Evolutionary conservation across 2,113 vertebrate genomes (phyloP).

Genomic region (Macheiramphus alcinus): DNA sequence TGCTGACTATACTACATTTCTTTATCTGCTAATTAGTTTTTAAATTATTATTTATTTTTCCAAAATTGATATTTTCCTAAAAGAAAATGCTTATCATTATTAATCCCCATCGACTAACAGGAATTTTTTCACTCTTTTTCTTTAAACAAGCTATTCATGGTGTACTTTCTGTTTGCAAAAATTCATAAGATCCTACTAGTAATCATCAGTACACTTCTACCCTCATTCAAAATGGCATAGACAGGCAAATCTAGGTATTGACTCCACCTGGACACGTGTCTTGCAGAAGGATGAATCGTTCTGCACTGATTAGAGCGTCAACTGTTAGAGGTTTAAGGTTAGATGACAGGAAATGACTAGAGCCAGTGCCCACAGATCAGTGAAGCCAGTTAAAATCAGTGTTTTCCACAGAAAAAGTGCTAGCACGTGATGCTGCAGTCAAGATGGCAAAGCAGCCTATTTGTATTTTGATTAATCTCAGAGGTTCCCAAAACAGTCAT

Average conservation of each 20-base stretch:
- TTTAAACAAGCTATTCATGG: background rate
- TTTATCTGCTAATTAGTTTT: background rate
- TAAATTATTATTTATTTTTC: background rate
- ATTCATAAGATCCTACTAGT: background rate
- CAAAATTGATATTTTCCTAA: background rate
- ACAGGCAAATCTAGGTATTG: background rate
- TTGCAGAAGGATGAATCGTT: background rate
- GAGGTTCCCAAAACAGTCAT: background rate
- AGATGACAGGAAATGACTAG: background rate
- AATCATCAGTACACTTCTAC: background rate
- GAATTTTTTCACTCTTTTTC: background rate
- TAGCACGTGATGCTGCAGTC: background rate
- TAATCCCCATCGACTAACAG: accelerated
- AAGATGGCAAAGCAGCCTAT: background rate
- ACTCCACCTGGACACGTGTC: background rate
- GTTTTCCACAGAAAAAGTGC: background rate
- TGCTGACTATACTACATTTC: background rate
- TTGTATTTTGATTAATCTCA: background rate
- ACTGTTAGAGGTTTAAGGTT: background rate
- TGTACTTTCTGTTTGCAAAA: background rate
- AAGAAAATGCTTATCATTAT: background rate
- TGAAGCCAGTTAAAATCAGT: background rate
- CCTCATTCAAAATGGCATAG: background rate
- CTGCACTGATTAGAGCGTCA: background rate
- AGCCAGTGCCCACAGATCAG: background rate